Conservation (phyloP, 2,797 vertebrate genomes). For the Pseudotriccus pelzelni region DNA sequence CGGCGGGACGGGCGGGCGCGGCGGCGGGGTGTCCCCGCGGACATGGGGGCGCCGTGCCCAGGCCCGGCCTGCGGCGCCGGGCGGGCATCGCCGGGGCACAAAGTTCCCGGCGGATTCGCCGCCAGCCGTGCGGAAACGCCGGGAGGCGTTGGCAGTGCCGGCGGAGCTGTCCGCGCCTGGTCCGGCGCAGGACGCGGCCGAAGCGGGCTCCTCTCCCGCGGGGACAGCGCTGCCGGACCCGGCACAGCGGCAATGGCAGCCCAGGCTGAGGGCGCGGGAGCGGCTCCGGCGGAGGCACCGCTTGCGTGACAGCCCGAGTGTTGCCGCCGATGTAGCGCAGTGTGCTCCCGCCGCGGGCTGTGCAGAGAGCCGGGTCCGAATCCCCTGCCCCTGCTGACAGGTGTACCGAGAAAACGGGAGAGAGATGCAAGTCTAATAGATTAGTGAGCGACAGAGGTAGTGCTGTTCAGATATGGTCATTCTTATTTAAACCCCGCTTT, state of each 20-base stretch:
- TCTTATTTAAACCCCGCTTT: neutral
- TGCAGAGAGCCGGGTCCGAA: neutral
- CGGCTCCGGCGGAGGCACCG: neutral
- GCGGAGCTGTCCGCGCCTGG: slow-evolving; percentile 27
- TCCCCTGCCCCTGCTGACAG: neutral
- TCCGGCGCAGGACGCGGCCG: neutral
- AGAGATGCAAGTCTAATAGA: fast-evolving
- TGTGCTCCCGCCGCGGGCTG: neutral
- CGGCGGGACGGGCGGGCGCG: neutral
- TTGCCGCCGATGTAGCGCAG: neutral
- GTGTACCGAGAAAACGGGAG: neutral
- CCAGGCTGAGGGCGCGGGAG: neutral
- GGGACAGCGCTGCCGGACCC: neutral
- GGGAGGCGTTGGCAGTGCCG: neutral
- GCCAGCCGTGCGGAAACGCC: neutral
- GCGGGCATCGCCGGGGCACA: neutral
- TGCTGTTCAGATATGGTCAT: fast-evolving
- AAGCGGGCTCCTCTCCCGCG: neutral
- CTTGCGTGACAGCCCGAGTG: neutral
- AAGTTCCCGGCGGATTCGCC: neutral
- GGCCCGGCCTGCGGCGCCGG: neutral
- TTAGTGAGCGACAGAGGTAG: neutral
- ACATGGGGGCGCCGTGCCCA: neutral
- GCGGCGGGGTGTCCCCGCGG: neutral
- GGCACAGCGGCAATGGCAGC: neutral